Evolutionary conservation across 2,797 vertebrate genomes (phyloP).

Genomic region (Darevskia mixta): DNA sequence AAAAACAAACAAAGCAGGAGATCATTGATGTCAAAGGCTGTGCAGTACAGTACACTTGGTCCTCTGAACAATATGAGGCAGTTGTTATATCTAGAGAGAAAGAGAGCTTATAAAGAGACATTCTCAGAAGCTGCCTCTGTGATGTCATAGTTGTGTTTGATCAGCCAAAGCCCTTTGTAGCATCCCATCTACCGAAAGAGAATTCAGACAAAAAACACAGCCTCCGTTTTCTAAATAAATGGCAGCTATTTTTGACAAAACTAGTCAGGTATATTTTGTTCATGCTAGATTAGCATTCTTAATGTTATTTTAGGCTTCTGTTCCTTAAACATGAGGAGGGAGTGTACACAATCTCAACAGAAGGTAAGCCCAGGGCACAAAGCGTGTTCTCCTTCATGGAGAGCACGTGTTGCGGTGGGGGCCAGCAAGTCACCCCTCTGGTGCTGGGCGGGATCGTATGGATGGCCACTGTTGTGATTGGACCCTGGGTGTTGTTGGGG

Average conservation of each 20-base stretch:
- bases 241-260: neutral
- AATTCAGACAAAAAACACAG: slow-evolving; percentile 5
- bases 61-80: neutral
- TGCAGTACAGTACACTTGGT: neutral
- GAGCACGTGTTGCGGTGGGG: too few species aligned
- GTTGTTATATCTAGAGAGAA: neutral
- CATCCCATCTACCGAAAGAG: slow-evolving; percentile 10
- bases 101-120: neutral
- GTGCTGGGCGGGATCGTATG: too few species aligned
- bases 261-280: neutral
- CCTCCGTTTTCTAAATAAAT: slow-evolving; percentile 20
- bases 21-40: neutral
- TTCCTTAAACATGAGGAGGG: neutral
- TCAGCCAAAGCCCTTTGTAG: slow-evolving; percentile 2
- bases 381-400: too few species aligned
- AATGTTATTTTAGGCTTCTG: neutral
- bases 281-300: neutral
- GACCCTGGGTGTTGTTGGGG: too few species aligned
- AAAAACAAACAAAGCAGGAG: neutral
- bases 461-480: too few species aligned
- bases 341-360: neutral
- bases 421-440: too few species aligned
- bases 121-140: neutral
- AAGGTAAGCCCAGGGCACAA: neutral
- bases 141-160: neutral